Conservation (phyloP, 2,113 vertebrate species). For the Mungos mungo region DNA sequence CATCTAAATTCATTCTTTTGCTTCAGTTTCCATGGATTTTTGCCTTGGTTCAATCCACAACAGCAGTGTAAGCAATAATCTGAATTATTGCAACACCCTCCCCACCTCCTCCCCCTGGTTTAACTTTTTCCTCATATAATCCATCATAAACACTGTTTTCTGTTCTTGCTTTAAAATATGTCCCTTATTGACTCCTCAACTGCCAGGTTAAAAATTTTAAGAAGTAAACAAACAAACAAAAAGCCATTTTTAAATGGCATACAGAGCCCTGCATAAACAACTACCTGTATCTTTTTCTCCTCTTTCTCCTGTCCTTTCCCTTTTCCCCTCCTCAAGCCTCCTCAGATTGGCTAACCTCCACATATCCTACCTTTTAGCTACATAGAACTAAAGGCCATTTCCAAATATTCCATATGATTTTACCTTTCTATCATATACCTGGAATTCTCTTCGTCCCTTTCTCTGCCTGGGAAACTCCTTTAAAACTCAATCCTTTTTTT, state of each 20-base stretch:
- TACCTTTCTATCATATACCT: background rate
- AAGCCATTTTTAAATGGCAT: background rate
- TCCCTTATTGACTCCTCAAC: background rate
- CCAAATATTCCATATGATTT: background rate
- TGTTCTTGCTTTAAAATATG: background rate
- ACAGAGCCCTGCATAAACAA: background rate
- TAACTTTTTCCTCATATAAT: background rate
- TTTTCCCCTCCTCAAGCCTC: background rate
- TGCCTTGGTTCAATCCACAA: background rate
- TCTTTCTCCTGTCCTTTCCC: rapidly evolving
- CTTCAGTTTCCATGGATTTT: background rate
- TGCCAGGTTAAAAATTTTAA: background rate
- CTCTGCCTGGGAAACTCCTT: background rate
- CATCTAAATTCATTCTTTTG: background rate
- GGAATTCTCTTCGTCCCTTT: background rate
- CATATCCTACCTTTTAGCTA: background rate
- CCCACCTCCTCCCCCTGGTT: background rate
- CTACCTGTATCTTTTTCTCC: background rate
- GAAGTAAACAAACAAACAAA: background rate
- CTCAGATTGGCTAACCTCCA: background rate
- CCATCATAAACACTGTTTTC: background rate
- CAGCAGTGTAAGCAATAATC: background rate
- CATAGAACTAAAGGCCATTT: background rate
- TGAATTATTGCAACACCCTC: background rate
- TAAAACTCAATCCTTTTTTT: background rate